These are phyloP conservation scores for Megatriorchis doriae DNA, from an alignment of 2,113 vertebrate species.

Conservation along the genomic window DNA sequence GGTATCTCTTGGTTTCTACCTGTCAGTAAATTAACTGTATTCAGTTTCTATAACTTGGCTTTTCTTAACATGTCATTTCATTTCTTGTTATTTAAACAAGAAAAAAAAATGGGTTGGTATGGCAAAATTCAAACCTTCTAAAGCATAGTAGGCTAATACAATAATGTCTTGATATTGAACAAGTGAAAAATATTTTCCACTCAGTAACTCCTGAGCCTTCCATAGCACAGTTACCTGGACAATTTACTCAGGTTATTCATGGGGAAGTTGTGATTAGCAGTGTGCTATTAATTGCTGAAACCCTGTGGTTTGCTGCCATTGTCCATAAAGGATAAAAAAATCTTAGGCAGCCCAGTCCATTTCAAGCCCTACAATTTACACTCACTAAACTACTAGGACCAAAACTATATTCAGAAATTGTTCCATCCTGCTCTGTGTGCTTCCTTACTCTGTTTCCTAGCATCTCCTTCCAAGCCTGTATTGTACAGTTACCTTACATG, in stretches of 20 bases:
- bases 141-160: not conserved
- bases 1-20: not conserved
- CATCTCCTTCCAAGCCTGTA: not conserved
- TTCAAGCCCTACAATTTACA: not conserved
- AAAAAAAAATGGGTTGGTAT: not conserved
- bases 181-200: not conserved
- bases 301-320: not conserved
- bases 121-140: not conserved
- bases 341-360: not conserved
- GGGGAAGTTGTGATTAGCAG: not conserved
- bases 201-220: not conserved
- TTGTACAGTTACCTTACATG: not conserved
- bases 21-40: not conserved
- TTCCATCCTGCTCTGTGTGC: not conserved
- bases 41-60: not conserved
- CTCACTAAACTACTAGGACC: not conserved
- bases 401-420: not conserved
- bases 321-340: not conserved
- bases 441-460: not conserved
- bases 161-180: not conserved
- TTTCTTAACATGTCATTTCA: not conserved
- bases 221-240: not conserved
- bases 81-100: not conserved
- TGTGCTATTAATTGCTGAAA: not conserved
- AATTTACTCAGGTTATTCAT: not conserved